These are phyloP conservation scores for Heliornis fulica DNA, from an alignment of 2,113 vertebrate genomes.

Conservation along the genomic window DNA sequence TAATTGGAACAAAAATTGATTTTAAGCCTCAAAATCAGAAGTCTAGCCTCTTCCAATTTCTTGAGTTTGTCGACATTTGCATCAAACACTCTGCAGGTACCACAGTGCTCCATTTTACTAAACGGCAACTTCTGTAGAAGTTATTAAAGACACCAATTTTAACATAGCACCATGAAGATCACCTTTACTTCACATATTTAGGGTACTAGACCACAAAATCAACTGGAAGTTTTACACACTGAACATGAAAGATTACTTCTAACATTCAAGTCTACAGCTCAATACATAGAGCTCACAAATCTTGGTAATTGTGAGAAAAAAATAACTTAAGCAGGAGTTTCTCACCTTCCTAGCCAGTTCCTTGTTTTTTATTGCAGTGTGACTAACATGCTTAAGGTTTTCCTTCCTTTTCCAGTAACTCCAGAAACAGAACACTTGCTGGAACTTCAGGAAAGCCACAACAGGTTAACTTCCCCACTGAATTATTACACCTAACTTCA, in stretches of 20 bases:
- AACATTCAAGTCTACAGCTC: background rate
- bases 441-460: background rate
- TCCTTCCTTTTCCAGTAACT: background rate
- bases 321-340: background rate
- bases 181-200: background rate
- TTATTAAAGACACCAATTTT: background rate
- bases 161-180: background rate
- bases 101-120: background rate
- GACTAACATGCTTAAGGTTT: background rate
- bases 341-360: background rate
- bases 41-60: background rate
- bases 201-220: background rate
- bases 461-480: background rate
- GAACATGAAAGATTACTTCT: background rate
- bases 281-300: background rate
- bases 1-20: background rate
- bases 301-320: background rate
- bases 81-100: background rate
- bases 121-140: background rate
- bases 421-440: background rate
- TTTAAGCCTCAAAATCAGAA: background rate
- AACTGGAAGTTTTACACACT: background rate
- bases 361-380: background rate
- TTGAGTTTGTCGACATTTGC: background rate
- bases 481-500: rapidly evolving